phyloP scores from a whole-genome alignment of 2,797 vertebrate species.

The Helostoma temminkii region DNA sequence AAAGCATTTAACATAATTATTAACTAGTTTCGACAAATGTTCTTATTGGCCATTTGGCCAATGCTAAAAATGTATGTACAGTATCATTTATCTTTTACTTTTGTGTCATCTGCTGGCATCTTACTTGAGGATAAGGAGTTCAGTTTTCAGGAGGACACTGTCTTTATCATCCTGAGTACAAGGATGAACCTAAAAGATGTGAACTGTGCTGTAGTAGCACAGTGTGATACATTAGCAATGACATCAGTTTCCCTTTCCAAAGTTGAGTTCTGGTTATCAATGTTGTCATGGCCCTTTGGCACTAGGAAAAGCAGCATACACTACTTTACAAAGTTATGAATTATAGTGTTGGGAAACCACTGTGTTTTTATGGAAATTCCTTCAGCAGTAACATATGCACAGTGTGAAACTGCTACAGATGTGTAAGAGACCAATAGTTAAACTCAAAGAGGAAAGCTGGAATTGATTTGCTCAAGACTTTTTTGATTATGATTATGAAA shows the following conservation, averaged over 20 bases:
- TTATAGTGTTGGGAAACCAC: constrained; percentile 10
- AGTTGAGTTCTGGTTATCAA: background rate
- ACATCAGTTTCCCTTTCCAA: background rate
- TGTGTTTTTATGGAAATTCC: constrained; percentile 9
- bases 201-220: background rate
- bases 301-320: background rate
- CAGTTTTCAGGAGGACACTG: too few species aligned
- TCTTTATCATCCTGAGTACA: background rate
- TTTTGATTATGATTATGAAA: background rate
- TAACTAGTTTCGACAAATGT: too few species aligned
- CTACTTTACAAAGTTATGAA: constrained; percentile 3
- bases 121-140: too few species aligned
- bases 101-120: background rate
- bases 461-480: background rate
- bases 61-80: too few species aligned
- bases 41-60: too few species aligned
- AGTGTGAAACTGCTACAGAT: background rate
- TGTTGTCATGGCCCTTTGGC: background rate
- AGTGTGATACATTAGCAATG: too few species aligned
- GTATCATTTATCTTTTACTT: background rate
- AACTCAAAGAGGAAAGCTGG: background rate
- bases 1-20: too few species aligned
- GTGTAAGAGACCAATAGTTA: background rate
- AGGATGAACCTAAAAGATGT: background rate
- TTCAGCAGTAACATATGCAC: background rate